Conservation (phyloP, 2,888 invertebrate species). For the Clistopyga incitator region DNA sequence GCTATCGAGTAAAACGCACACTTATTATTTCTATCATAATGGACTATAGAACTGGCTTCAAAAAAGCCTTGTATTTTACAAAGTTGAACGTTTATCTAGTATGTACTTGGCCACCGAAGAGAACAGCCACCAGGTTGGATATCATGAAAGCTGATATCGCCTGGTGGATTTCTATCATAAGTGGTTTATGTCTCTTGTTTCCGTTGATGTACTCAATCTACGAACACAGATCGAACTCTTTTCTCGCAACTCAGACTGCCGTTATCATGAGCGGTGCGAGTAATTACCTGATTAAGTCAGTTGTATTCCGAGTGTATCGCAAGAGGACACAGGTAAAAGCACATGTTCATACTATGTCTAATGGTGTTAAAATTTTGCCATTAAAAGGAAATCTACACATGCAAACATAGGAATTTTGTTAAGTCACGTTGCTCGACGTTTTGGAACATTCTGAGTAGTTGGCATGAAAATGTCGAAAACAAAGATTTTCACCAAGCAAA, state of each 20-base stretch:
- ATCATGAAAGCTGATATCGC: slow-evolving; percentile 48
- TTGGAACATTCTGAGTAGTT: background rate
- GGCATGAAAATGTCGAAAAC: too few species aligned
- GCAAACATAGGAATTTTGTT: too few species aligned
- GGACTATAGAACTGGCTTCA: slow-evolving; percentile 42
- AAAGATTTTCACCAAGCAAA: too few species aligned
- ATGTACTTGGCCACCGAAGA: too few species aligned
- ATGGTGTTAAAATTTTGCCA: too few species aligned
- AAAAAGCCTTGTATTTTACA: slow-evolving; percentile 59
- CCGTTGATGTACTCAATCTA: slow-evolving; percentile 42
- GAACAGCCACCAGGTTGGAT: slow-evolving; percentile 41
- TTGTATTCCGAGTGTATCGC: slow-evolving; percentile 62
- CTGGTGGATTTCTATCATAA: slow-evolving; percentile 44
- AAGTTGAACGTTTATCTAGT: slow-evolving; percentile 60
- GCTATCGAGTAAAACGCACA: background rate
- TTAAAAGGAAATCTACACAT: too few species aligned
- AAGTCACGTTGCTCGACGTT: too few species aligned
- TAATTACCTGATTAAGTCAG: slow-evolving; percentile 68
- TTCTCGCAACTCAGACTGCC: slow-evolving; percentile 68
- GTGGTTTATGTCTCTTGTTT: slow-evolving; percentile 48
- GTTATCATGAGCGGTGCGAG: slow-evolving; percentile 64
- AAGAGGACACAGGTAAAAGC: slow-evolving; percentile 64
- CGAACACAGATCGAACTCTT: slow-evolving; percentile 38
- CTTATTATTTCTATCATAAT: slow-evolving; percentile 10
- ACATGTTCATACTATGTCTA: too few species aligned